Percentiles rank a stretch among this genome's conserved stretches.
Conservation (phyloP, 53 echinoderm and acorn worm species). For the Antedon mediterranea region DNA sequence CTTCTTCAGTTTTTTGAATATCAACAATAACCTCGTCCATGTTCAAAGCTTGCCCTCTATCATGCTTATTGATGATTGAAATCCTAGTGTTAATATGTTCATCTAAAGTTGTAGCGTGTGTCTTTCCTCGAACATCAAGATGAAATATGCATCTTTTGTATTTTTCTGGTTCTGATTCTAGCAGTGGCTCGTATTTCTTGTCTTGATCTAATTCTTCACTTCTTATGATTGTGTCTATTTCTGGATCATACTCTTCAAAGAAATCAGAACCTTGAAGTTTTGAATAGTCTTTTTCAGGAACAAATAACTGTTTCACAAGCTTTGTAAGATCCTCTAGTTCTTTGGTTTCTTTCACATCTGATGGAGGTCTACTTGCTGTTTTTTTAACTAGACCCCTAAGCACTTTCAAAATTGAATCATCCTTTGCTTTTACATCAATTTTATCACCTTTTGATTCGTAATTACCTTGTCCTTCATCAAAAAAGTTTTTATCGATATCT, state of each 20-base stretch:
- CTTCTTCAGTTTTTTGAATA: slow-evolving; percentile 33
- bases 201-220: slow-evolving; percentile 11
- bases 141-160: slow-evolving; percentile 72
- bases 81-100: slow-evolving; percentile 5
- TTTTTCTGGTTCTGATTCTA: slow-evolving; percentile 38
- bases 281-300: slow-evolving; percentile 9
- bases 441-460: slow-evolving; percentile 40
- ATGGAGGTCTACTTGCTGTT: not conserved
- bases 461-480: not conserved
- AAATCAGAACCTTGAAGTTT: slow-evolving; percentile 37
- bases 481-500: not conserved
- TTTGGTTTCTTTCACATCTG: not conserved
- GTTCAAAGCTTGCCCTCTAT: slow-evolving; percentile 22
- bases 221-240: not conserved
- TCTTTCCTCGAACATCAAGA: slow-evolving; percentile 45
- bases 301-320: not conserved
- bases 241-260: slow-evolving; percentile 15
- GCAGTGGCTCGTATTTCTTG: slow-evolving; percentile 29
- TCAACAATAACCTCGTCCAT: slow-evolving; percentile 52
- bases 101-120: slow-evolving; percentile 43
- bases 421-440: slow-evolving; percentile 23
- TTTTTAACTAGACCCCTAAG: slow-evolving; percentile 52
- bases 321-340: not conserved
- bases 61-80: not conserved
- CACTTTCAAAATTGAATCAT: slow-evolving; percentile 74